Percentiles rank a stretch among this genome's conserved stretches.
phyloP scores from a whole-genome alignment of 2,113 vertebrate species.

The Triplophysa tibetana region DNA sequence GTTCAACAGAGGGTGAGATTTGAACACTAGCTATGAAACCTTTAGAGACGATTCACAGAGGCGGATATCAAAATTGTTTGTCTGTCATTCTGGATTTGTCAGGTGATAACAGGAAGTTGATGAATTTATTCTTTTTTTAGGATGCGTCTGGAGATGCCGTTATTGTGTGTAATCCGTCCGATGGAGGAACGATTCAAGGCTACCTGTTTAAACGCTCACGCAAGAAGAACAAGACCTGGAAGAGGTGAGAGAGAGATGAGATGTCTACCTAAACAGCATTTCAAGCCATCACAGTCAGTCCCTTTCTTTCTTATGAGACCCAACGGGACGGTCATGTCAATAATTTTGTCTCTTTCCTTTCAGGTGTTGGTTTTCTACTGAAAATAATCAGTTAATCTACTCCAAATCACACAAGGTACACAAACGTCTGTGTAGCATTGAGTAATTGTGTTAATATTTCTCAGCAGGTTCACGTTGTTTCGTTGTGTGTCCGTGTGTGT shows the following conservation, averaged over 20 bases:
- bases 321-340: background rate
- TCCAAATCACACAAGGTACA: conserved; percentile 74
- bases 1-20: conserved; percentile 73
- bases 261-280: background rate
- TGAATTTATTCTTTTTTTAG: conserved; percentile 48
- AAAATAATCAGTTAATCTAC: conserved; percentile 73
- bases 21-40: background rate
- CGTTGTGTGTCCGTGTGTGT: conserved; percentile 3
- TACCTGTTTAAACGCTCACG: conserved; percentile 75
- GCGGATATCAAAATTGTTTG: background rate
- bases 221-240: conserved; percentile 75
- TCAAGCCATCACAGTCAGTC: background rate
- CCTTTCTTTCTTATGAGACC: no score
- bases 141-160: conserved; percentile 70
- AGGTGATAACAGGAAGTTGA: background rate
- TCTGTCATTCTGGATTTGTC: background rate
- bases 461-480: background rate
- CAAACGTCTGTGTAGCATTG: background rate
- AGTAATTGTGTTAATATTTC: background rate
- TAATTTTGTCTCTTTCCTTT: conserved; percentile 15
- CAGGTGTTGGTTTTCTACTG: conserved; percentile 75
- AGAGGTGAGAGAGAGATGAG: conserved; percentile 62
- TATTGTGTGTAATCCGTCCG: conserved; percentile 52
- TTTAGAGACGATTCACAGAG: background rate
- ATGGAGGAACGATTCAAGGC: conserved; percentile 67